Percentiles rank a stretch among this genome's conserved stretches.
These are phyloP conservation scores for Corynorhinus townsendii DNA, from an alignment of 2,113 vertebrate genomes.

Conservation along the genomic window DNA sequence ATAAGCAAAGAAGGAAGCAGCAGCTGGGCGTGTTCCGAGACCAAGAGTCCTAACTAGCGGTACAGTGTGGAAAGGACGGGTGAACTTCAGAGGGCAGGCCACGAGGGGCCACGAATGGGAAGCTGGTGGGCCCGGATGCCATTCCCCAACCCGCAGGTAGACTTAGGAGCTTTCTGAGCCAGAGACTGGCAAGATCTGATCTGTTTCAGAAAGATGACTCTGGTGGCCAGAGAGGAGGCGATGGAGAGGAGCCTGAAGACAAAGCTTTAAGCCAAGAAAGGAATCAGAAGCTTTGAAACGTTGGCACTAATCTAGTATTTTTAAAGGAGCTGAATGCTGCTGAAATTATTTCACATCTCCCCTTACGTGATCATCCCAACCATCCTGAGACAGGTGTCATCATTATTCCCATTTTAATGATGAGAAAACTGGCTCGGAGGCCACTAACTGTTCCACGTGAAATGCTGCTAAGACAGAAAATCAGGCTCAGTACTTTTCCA, in stretches of 20 bases:
- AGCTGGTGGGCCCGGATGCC: not conserved
- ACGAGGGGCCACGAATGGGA: not conserved
- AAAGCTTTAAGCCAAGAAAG: not conserved
- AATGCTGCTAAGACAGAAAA: not conserved
- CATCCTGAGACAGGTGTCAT: not conserved
- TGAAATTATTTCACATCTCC: not conserved
- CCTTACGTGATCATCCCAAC: not conserved
- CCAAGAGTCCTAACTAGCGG: not conserved
- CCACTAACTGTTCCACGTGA: not conserved
- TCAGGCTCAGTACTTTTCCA: not conserved
- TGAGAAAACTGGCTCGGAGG: not conserved
- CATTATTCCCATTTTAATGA: not conserved
- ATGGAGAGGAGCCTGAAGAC: not conserved
- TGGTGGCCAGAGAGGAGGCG: not conserved
- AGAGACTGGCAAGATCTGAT: not conserved
- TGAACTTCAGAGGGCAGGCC: not conserved
- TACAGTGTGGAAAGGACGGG: not conserved
- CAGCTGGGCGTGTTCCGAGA: not conserved
- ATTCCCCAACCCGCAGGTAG: not conserved
- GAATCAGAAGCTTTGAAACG: not conserved
- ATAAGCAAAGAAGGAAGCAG: not conserved
- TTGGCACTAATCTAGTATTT: not conserved
- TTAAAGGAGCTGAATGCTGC: not conserved
- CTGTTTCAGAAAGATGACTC: not conserved
- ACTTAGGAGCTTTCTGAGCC: not conserved